These are phyloP conservation scores for Propsilocerus akamusi DNA, from an alignment of 1,140 invertebrate genomes.

Conservation along the genomic window DNA sequence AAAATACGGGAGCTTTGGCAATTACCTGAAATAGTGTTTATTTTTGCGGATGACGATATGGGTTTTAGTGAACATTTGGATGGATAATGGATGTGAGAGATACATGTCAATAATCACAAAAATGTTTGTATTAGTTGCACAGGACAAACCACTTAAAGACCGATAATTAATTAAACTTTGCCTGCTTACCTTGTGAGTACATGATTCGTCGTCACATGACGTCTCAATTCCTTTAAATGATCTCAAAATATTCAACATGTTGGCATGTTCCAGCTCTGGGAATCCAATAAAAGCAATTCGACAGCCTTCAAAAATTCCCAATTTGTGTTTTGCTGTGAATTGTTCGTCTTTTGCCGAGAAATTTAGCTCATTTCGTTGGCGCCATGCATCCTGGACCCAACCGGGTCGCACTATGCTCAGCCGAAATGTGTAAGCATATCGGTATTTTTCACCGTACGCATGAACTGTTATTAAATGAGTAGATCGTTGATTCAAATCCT, in stretches of 20 bases:
- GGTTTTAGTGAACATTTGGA: not conserved
- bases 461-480: conserved; percentile 84
- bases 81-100: not conserved
- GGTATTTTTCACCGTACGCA: conserved; percentile 69
- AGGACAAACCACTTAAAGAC: too few species aligned
- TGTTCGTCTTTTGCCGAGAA: conserved; percentile 45
- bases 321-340: conserved; percentile 48
- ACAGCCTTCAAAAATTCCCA: conserved; percentile 76
- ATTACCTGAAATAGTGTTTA: not conserved
- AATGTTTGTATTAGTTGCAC: not conserved
- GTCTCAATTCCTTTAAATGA: conserved; percentile 67
- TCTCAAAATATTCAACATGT: conserved; percentile 76
- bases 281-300: conserved; percentile 80
- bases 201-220: conserved; percentile 54
- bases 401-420: conserved; percentile 71
- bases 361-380: conserved; percentile 42
- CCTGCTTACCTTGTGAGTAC: conserved; percentile 73
- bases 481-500: conserved; percentile 68
- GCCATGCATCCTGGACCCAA: conserved; percentile 81
- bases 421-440: conserved; percentile 70
- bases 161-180: not conserved
- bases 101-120: not conserved
- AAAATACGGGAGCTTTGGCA: too few species aligned
- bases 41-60: not conserved
- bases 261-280: conserved; percentile 64